phyloP scores from a whole-genome alignment of 2,888 invertebrate species.

The Acrocyrtus sp. region DNA sequence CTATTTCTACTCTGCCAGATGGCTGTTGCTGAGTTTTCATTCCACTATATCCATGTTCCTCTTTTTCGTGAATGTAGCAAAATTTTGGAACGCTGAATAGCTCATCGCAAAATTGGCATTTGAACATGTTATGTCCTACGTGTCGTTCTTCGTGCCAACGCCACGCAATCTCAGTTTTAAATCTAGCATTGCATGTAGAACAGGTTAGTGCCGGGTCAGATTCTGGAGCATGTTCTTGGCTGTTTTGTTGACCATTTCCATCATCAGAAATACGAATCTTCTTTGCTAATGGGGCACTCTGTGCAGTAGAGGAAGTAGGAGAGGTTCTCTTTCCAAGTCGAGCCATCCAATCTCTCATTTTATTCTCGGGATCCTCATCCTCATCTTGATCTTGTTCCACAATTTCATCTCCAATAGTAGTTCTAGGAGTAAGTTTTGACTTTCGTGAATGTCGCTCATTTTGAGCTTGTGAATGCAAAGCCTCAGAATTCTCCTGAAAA shows the following conservation, averaged over 20 bases:
- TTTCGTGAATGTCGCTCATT: constrained; percentile 24
- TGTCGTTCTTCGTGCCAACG: constrained; percentile 62
- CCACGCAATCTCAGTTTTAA: constrained; percentile 53
- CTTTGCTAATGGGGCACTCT: not conserved
- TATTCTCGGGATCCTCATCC: constrained; percentile 42
- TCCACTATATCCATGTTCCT: constrained; percentile 48
- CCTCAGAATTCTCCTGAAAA: not conserved
- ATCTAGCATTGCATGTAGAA: constrained; percentile 52
- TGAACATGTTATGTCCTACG: constrained; percentile 59
- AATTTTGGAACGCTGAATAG: constrained; percentile 48
- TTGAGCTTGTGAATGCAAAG: not conserved
- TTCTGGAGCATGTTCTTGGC: not conserved
- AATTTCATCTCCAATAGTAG: constrained; percentile 39
- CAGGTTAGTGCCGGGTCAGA: constrained; percentile 36
- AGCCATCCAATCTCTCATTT: constrained; percentile 59
- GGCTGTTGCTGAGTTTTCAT: constrained; percentile 16
- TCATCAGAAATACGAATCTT: constrained; percentile 5
- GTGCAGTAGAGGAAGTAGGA: not conserved
- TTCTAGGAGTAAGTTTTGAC: constrained; percentile 29
- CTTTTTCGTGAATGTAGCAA: constrained; percentile 59
- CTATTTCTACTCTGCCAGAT: constrained; percentile 1
- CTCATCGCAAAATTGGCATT: constrained; percentile 58
- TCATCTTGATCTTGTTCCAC: constrained; percentile 46
- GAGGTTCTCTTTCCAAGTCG: constrained; percentile 46
- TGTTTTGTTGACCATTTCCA: not conserved